Evolutionary conservation across 2,888 invertebrate species (phyloP).

Genomic region (Osedax fenrisi): DNA sequence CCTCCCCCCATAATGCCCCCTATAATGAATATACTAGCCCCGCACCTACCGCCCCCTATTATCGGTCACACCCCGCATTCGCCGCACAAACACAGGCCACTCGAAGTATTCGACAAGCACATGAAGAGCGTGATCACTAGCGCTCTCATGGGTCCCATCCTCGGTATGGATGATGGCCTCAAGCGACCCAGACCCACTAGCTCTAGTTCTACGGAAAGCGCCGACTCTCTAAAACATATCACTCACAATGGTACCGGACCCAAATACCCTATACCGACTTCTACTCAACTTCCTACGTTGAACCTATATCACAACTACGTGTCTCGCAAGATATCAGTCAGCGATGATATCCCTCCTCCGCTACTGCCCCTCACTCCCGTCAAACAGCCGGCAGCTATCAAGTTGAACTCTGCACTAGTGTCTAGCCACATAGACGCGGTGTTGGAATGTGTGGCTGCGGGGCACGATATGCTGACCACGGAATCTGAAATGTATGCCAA

Average conservation of each 20-base stretch:
- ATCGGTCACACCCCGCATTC: not conserved
- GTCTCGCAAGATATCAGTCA: not conserved
- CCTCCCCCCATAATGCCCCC: not conserved
- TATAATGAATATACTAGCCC: not conserved
- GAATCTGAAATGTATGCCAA: not conserved
- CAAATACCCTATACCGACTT: not conserved
- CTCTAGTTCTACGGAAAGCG: constrained; percentile 42
- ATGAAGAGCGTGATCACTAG: constrained; percentile 65
- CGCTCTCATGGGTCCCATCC: constrained; percentile 37
- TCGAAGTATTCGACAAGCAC: constrained; percentile 62
- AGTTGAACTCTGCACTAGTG: not conserved
- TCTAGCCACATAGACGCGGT: not conserved
- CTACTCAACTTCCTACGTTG: not conserved
- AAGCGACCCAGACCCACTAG: constrained; percentile 45
- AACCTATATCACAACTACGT: not conserved
- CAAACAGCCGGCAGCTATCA: not conserved
- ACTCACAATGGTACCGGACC: not conserved
- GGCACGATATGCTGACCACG: not conserved
- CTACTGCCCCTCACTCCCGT: not conserved
- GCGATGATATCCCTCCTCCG: not conserved
- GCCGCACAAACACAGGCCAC: constrained; percentile 12
- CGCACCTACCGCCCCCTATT: not conserved
- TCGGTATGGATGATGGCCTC: too few species aligned
- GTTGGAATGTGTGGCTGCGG: not conserved
- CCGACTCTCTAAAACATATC: constrained; percentile 32